Percentiles rank a stretch among this genome's conserved stretches.
Evolutionary conservation across 2,797 vertebrate species (phyloP).

Genomic region (Buceros bicornis): DNA sequence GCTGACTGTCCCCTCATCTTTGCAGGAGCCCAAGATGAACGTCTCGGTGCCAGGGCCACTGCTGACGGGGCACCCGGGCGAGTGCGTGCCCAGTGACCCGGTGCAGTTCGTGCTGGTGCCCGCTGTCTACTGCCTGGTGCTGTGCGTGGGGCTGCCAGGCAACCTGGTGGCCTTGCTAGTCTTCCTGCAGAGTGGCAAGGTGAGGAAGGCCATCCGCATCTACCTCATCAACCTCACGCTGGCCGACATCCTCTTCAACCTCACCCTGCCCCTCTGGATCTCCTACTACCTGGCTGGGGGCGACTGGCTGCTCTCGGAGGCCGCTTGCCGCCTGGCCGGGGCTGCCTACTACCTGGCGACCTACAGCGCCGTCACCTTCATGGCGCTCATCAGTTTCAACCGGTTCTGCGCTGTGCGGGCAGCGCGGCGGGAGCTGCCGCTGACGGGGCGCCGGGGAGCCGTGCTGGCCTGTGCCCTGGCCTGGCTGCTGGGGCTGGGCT

Average conservation of each 20-base stretch:
- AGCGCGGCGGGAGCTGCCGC: not conserved
- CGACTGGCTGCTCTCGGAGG: conserved; percentile 69
- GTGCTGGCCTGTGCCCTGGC: not conserved
- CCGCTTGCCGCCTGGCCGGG: conserved; percentile 38
- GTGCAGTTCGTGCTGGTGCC: conserved; percentile 65
- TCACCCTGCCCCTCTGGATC: conserved; percentile 75
- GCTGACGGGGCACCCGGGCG: not conserved
- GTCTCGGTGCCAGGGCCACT: not conserved
- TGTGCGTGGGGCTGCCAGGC: conserved; percentile 70
- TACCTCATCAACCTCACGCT: conserved; percentile 76
- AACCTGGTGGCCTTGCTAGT: conserved; percentile 60
- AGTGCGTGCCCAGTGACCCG: conserved; percentile 15
- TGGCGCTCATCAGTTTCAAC: conserved; percentile 68
- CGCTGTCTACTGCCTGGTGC: conserved; percentile 32
- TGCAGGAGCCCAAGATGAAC: conserved; percentile 53
- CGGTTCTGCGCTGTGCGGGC: conserved; percentile 32
- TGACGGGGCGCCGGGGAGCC: not conserved
- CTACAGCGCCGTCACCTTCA: conserved; percentile 70
- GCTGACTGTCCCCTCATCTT: not conserved
- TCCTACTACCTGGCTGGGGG: conserved; percentile 64
- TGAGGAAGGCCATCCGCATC: conserved; percentile 74
- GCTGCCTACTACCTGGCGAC: conserved; percentile 68
- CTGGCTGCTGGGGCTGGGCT: conserved; percentile 67
- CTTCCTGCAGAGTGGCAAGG: conserved; percentile 45
- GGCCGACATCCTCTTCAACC: conserved; percentile 72